Percentiles rank a stretch among this genome's conserved stretches.
Evolutionary conservation across 2,888 invertebrate genomes (phyloP).

Genomic region (Platycheirus rosarum): DNA sequence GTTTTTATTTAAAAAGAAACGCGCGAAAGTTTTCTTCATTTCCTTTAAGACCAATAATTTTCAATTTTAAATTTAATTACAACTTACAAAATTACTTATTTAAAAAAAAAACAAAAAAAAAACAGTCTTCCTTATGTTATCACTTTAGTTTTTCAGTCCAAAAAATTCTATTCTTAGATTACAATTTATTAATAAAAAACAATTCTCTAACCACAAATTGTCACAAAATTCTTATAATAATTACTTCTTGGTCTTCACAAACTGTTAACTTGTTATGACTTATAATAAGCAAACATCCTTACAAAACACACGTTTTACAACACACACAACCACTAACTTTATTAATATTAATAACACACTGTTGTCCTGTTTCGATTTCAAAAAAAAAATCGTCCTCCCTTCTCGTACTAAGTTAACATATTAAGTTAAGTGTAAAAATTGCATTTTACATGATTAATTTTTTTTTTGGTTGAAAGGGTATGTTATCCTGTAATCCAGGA

Average conservation of each 20-base stretch:
- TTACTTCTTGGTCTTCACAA: slow-evolving; percentile 21
- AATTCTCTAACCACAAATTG: slow-evolving; percentile 19
- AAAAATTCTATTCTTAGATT: slow-evolving; percentile 13
- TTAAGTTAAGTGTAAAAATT: slow-evolving; percentile 30
- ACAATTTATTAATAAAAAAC: slow-evolving; percentile 7
- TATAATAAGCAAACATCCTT: slow-evolving; percentile 45
- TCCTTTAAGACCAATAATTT: no score
- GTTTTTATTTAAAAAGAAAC: slow-evolving; percentile 9
- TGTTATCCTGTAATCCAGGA: background rate
- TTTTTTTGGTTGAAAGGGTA: background rate
- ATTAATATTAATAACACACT: slow-evolving; percentile 26
- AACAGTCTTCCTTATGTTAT: background rate
- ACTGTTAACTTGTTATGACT: slow-evolving; percentile 45
- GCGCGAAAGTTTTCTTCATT: slow-evolving; percentile 4
- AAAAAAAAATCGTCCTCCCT: background rate
- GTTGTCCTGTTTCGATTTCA: slow-evolving; percentile 11
- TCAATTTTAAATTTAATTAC: no score
- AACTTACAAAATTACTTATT: background rate
- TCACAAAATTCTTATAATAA: slow-evolving; percentile 14
- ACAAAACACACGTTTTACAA: slow-evolving; percentile 9
- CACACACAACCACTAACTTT: slow-evolving; percentile 19
- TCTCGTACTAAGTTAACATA: slow-evolving; percentile 9
- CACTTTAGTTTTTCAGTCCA: background rate
- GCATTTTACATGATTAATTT: slow-evolving; percentile 39
- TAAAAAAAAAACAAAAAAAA: background rate